Evolutionary conservation across 2,888 invertebrate genomes (phyloP).

Genomic region (Chloroclysta siterata): DNA sequence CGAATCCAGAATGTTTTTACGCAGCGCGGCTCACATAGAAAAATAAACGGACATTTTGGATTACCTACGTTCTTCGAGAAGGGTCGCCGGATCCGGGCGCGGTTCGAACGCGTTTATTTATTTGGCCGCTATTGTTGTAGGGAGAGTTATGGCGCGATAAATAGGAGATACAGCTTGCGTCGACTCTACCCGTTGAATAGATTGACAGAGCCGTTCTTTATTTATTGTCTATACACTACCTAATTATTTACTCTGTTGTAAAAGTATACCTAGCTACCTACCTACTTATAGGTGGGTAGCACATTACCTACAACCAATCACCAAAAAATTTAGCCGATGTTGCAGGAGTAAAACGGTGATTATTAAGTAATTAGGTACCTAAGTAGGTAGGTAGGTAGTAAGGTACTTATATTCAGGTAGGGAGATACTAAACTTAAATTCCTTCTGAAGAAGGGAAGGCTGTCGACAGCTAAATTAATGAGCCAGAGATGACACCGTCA

Average conservation of each 20-base stretch:
- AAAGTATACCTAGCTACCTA: too few species aligned
- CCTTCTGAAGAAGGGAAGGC: too few species aligned
- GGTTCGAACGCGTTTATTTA: constrained; percentile 72
- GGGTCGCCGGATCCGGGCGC: constrained; percentile 79
- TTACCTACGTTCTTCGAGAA: constrained; percentile 64
- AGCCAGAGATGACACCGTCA: too few species aligned
- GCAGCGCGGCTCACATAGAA: constrained; percentile 71
- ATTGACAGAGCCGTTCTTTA: constrained; percentile 32
- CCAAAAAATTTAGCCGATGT: too few species aligned
- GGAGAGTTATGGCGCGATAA: constrained; percentile 78
- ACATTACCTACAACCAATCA: too few species aligned
- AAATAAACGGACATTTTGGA: constrained; percentile 85
- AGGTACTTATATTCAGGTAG: too few species aligned
- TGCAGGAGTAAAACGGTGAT: too few species aligned
- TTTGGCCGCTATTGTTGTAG: constrained; percentile 70
- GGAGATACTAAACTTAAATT: too few species aligned
- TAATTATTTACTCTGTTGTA: not conserved
- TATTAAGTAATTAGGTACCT: too few species aligned
- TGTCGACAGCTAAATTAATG: too few species aligned
- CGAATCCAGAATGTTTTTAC: constrained; percentile 75
- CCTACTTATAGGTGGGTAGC: too few species aligned
- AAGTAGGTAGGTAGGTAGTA: too few species aligned
- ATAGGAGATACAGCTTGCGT: constrained; percentile 73
- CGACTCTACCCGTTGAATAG: constrained; percentile 44
- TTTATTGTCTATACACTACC: not conserved